Evolutionary conservation across 2,888 invertebrate species (phyloP).

Genomic region (Hydropsyche betteni): DNA sequence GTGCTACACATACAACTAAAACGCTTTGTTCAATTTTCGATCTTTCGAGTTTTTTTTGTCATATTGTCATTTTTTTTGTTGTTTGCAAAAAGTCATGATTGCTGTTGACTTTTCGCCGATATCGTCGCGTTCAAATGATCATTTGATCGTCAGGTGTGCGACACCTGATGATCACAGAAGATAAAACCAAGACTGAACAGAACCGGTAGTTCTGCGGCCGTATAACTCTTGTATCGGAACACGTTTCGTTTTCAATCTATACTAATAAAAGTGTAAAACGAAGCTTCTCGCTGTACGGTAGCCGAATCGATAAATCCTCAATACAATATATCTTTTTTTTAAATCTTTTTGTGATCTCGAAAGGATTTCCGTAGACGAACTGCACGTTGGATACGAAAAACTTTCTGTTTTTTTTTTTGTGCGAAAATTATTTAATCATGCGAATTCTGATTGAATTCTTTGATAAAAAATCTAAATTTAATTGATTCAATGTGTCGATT

Average conservation of each 20-base stretch:
- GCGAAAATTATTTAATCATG: no score
- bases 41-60: neutral
- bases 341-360: no score
- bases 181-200: constrained; percentile 5
- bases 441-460: no score
- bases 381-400: no score
- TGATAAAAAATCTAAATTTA: no score
- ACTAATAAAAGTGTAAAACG: constrained; percentile 33
- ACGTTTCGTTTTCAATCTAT: constrained; percentile 32
- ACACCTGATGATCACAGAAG: constrained; percentile 27
- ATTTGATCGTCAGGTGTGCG: constrained; percentile 27
- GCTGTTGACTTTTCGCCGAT: neutral
- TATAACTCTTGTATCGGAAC: constrained; percentile 29
- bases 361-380: no score
- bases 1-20: neutral
- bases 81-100: no score
- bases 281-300: constrained; percentile 5
- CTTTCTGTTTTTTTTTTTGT: no score
- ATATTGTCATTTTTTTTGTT: neutral
- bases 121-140: constrained; percentile 20
- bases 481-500: no score
- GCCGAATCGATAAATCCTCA: constrained; percentile 10
- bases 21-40: neutral
- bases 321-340: neutral
- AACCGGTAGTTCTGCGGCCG: constrained; percentile 24